Evolutionary conservation across 2,797 vertebrate species (phyloP), one percentile per base, ranked within the genome.

Genomic region (Halcyon chelicuti): DNA sequence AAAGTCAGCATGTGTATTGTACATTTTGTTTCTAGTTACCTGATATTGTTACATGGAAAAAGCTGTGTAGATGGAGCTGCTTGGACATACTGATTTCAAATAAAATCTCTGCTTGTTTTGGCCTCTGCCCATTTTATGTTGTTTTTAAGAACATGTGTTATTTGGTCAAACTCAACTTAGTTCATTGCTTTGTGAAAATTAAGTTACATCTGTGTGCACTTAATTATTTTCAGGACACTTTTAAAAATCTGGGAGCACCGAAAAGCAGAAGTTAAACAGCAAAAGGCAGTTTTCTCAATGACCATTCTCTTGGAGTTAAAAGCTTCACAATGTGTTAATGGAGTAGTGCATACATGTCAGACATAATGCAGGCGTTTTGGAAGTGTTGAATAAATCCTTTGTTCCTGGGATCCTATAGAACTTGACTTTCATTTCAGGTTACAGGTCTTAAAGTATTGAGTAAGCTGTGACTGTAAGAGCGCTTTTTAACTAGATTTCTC

Each of bases 121-220:
- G 11, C 17, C 31, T 76, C 26, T 75, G 23, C 21, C 9, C 3
- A 0, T 77, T 92, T 9, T 66, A 10, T 2, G 0, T 57, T 23
- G 4, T 33, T 72, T 78, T 52, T 72, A 54, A 87, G 26, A 87
- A 11, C 18, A 39, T 15, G 33, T 15, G 13, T 66, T 66, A 66
- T 20, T 29, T 40, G 6, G 7, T 54, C 39, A 62, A 87, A 76
- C 17, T 42, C 31, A n/a, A 33, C 13, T 33, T 74, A 40, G 22
- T 57, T 87, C 51, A 26, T 83, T n/a, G 17, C 39, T 81, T 44
- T 72, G 22, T 67, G n/a, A 49, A 80, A 68, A 67, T 44, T 22
- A 60, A 76, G 11, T 42, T 37, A 18, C 3, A 2, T 68, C 33
- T 88, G 7, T 73, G 4, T 40, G 21, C 35, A 33, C 57, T 28